A percentile compares a stretch with the other conserved stretches of the same genome.
These are phyloP conservation scores for Ranitomeya variabilis DNA, from an alignment of 2,113 vertebrate genomes.

Conservation along the genomic window DNA sequence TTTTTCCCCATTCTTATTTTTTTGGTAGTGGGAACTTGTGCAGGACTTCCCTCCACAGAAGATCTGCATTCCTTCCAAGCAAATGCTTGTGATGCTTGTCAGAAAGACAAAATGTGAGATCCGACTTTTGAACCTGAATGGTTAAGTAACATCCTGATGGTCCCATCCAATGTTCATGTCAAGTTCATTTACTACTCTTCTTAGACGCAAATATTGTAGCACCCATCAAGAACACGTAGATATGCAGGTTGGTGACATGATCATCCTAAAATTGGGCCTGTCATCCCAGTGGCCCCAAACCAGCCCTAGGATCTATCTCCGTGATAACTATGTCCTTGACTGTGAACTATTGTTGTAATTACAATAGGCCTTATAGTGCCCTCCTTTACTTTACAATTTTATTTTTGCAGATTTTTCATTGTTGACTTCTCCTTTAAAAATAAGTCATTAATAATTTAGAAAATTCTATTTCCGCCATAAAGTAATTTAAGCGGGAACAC, in stretches of 20 bases:
- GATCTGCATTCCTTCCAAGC: too few relatives aligned
- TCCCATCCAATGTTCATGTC: not conserved
- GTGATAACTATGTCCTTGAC: not conserved
- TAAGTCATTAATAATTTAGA: not conserved
- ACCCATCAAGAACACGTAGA: not conserved
- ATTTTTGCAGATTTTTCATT: not conserved
- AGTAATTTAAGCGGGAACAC: slow-evolving; percentile 36
- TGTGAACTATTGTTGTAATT: not conserved
- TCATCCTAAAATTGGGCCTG: not conserved
- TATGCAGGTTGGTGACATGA: not conserved
- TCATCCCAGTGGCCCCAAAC: not conserved
- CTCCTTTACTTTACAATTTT: not conserved
- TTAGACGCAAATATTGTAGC: not conserved
- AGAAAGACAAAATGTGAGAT: too few relatives aligned
- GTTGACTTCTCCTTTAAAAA: not conserved
- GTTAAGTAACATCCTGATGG: too few relatives aligned
- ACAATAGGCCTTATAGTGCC: not conserved
- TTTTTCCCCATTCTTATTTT: too few relatives aligned
- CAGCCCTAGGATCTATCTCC: not conserved
- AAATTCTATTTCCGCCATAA: slow-evolving; percentile 8
- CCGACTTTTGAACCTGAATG: too few relatives aligned
- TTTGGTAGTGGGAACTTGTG: too few relatives aligned
- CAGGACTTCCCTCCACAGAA: too few relatives aligned
- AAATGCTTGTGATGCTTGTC: too few relatives aligned
- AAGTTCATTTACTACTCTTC: not conserved